These are phyloP conservation scores for Sclerodermus sp. DNA, from an alignment of 2,888 invertebrate genomes.

Conservation along the genomic window DNA sequence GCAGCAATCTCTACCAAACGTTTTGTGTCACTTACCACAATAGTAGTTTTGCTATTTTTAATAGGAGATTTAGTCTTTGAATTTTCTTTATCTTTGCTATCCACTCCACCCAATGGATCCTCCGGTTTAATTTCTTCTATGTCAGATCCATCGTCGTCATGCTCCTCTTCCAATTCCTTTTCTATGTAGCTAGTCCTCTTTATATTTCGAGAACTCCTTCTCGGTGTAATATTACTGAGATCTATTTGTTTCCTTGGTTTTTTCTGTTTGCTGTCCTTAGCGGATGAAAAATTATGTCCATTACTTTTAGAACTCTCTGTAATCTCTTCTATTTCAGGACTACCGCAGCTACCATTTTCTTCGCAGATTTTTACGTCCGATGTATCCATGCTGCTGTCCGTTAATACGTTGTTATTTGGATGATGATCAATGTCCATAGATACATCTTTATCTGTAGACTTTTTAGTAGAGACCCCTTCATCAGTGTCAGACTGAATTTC, in stretches of 20 bases:
- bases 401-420: constrained; percentile 31
- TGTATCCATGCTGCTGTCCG: constrained; percentile 33
- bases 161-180: constrained; percentile 59
- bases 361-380: constrained; percentile 48
- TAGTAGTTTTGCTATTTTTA: constrained; percentile 58
- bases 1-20: constrained; percentile 71
- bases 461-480: constrained; percentile 36
- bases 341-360: constrained; percentile 52
- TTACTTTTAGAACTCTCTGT: constrained; percentile 44
- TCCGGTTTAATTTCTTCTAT: constrained; percentile 66
- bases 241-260: constrained; percentile 46
- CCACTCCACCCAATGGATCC: constrained; percentile 62
- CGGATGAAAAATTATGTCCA: constrained; percentile 36
- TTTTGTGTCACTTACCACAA: constrained; percentile 74
- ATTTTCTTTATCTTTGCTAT: constrained; percentile 55
- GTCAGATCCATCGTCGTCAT: constrained; percentile 65
- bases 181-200: constrained; percentile 64
- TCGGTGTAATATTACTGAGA: constrained; percentile 57
- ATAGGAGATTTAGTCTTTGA: constrained; percentile 46
- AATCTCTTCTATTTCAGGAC: constrained; percentile 55
- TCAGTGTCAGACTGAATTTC: constrained; percentile 51
- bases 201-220: constrained; percentile 63
- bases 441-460: constrained; percentile 51
- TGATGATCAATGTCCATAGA: constrained; percentile 30
- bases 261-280: constrained; percentile 43